phyloP scores from a whole-genome alignment of 2,797 vertebrate species.

The Lithobates pipiens region DNA sequence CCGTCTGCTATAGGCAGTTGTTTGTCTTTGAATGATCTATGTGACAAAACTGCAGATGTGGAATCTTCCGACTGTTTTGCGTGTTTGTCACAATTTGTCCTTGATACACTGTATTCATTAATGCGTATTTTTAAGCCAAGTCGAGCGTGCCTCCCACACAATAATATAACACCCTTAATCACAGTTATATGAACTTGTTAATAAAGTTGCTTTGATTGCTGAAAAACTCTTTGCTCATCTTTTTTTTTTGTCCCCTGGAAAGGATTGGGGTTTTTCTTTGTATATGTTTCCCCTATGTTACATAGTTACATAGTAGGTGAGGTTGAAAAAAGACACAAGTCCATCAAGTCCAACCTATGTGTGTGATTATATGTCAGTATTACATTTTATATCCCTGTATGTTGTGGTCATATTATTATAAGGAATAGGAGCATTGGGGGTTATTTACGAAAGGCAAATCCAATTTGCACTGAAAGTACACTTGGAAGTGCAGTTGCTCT shows the following conservation, averaged over 20 bases:
- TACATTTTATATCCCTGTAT: too few relatives aligned
- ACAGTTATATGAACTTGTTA: constrained; percentile 11
- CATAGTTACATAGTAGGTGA: too few relatives aligned
- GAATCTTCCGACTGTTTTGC: constrained; percentile 12
- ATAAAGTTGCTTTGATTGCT: constrained; percentile 21
- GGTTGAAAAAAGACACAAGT: too few relatives aligned
- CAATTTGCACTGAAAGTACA: too few relatives aligned
- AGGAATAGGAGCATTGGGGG: too few relatives aligned
- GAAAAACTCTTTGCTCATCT: not conserved
- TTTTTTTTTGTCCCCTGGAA: not conserved
- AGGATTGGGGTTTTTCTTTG: too few relatives aligned
- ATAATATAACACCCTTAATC: constrained; percentile 39
- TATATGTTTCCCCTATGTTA: too few relatives aligned
- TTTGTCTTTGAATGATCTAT: constrained; percentile 31
- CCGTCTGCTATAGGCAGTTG: not conserved
- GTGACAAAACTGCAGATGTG: constrained; percentile 34
- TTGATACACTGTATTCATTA: constrained; percentile 42
- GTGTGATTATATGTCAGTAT: too few relatives aligned
- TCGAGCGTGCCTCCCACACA: constrained; percentile 25
- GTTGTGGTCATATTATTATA: too few relatives aligned
- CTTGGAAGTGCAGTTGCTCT: too few relatives aligned
- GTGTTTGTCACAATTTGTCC: constrained; percentile 28
- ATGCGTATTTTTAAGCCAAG: constrained; percentile 23
- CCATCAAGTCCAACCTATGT: too few relatives aligned
- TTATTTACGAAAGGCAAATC: too few relatives aligned